phyloP scores from a whole-genome alignment of 1,140 invertebrate species.

The Drosophila erecta region DNA sequence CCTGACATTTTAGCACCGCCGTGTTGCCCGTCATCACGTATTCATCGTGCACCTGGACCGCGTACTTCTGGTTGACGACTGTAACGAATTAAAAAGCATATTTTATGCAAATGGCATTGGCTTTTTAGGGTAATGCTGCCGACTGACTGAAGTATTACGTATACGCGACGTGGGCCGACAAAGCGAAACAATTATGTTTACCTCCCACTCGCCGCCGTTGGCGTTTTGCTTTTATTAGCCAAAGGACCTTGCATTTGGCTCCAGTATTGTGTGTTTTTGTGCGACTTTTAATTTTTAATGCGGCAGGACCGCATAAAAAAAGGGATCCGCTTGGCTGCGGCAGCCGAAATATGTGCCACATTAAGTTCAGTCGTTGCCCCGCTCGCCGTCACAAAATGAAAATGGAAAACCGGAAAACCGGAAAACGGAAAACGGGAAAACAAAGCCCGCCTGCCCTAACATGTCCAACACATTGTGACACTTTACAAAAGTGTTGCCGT shows the following conservation, averaged over 20 bases:
- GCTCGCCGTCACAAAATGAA: not conserved
- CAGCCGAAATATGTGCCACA: conserved; percentile 65
- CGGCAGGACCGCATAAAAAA: conserved; percentile 42
- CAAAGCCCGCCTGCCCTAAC: conserved; percentile 16
- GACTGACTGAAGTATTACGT: conserved; percentile 37
- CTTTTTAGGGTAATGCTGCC: conserved; percentile 7
- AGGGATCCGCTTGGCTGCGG: conserved; percentile 45
- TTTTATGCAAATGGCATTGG: conserved; percentile 48
- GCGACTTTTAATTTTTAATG: conserved; percentile 59
- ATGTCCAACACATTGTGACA: conserved; percentile 70
- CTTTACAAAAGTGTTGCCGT: conserved; percentile 75
- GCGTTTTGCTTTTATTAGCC: conserved; percentile 59
- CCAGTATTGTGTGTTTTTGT: conserved; percentile 1
- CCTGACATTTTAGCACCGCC: conserved; percentile 92
- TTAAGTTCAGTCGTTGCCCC: conserved; percentile 46
- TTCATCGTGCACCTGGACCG: conserved; percentile 94
- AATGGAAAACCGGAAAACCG: conserved; percentile 5
- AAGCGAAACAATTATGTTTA: conserved; percentile 54
- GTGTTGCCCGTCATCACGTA: conserved; percentile 95
- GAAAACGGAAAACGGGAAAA: no score
- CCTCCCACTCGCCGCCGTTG: not conserved
- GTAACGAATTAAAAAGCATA: conserved; percentile 70
- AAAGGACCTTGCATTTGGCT: conserved; percentile 22
- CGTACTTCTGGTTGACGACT: conserved; percentile 95
- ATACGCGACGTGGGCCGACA: conserved; percentile 40